Evolutionary conservation across 2,888 invertebrate genomes (phyloP).

Genomic region (Drosophila tanythrix): DNA sequence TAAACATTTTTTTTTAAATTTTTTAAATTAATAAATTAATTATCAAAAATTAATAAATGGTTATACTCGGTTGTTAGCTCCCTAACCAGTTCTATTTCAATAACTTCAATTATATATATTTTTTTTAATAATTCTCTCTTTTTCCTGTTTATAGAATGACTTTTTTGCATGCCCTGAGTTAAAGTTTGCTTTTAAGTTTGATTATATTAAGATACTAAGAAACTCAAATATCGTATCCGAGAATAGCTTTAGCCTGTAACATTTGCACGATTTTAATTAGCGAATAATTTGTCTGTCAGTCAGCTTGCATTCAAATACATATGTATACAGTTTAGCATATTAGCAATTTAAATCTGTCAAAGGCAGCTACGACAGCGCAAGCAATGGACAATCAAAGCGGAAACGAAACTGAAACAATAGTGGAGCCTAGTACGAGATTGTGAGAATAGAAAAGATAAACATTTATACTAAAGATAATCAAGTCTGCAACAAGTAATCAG

Average conservation of each 20-base stretch:
- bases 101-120: not conserved
- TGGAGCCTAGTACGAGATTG: not conserved
- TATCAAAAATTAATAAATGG: not conserved
- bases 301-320: conserved; percentile 1
- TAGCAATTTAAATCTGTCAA: conserved; percentile 1
- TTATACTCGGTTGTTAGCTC: not conserved
- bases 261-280: conserved; percentile 2
- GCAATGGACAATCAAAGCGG: not conserved
- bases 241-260: not conserved
- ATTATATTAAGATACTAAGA: not conserved
- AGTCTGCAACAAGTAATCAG: not conserved
- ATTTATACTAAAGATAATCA: not conserved
- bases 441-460: not conserved
- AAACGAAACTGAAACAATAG: not conserved
- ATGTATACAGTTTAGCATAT: conserved; percentile 5
- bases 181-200: not conserved
- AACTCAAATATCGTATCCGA: not conserved
- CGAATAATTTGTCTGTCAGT: conserved; percentile 7
- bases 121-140: not conserved
- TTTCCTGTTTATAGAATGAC: not conserved
- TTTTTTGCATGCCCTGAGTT: not conserved
- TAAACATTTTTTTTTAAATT: not conserved
- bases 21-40: no score
- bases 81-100: not conserved
- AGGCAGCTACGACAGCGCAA: not conserved